Base-by-base conservation (phyloP, 2,113 vertebrate genomes). In the Mormyrus lacerda region DNA sequence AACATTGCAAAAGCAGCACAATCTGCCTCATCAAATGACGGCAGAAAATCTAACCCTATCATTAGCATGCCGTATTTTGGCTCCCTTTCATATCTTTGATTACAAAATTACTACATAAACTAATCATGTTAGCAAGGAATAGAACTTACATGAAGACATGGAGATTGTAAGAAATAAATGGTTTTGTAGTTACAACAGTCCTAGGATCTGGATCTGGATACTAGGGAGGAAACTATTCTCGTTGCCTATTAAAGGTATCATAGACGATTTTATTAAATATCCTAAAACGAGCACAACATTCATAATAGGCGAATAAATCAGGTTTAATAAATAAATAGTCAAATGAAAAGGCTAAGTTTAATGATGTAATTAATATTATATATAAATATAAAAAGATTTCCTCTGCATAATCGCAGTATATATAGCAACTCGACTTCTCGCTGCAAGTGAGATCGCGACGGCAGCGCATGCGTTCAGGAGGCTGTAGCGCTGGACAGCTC, bases 401-500 rank as follows among this genome's bases (percentile, higher is more conserved):
- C 44, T 84, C 42, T 44, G 21, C 21, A 84, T 47, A 45, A 35
- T 39, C 17, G 85, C 85, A 53, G 39, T 84, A 84, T 39, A 47
- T 24, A 47, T 24, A 45, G 85, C 15, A 39, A 31, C 53, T 51
- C 9, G n/a, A 84, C 44, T 83, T 83, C 79, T 47, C 42, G 31
- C 79, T 24, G 79, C 44, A 47, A 84, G 10, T 55, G 50, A 24
- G n/a, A 86, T 44, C 11, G 79, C 24, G 17, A 42, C 58, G 5
- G 58, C n/a, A 4, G 89, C 88, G 69, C 89, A 88, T 51, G 88
- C 90, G 85, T 91, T 91, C 87, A 91, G 91, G 89, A 89, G 91
- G 92, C 91, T 87, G 87, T 55, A 35, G 69, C 82, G 92, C 85
- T 88, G 92, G 91, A 90, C 91, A 87, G 53, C 79, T 89, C 88